phyloP scores from a whole-genome alignment of 2,113 vertebrate genomes.

The Actenoides hombroni region DNA sequence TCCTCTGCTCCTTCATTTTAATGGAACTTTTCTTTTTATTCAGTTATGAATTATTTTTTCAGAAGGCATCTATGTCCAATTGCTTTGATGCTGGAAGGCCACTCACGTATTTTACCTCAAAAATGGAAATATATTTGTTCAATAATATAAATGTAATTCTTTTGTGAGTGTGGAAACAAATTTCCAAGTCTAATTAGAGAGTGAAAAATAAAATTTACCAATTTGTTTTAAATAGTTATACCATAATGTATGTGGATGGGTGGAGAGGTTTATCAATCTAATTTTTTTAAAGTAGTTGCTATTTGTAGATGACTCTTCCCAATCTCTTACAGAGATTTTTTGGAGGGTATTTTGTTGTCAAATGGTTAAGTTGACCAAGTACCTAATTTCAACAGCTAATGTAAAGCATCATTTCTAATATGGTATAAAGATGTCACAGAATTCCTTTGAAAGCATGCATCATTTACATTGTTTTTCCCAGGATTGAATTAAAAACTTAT shows the following conservation, averaged over 20 bases:
- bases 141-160: neutral
- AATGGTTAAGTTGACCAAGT: neutral
- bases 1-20: neutral
- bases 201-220: neutral
- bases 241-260: neutral
- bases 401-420: neutral
- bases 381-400: neutral
- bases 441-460: neutral
- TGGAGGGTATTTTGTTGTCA: neutral
- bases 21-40: neutral
- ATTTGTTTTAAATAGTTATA: neutral
- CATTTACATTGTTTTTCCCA: neutral
- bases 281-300: neutral
- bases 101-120: neutral
- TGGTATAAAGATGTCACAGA: neutral
- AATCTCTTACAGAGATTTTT: neutral
- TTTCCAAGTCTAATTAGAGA: neutral
- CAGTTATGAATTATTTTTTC: neutral
- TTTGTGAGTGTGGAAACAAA: neutral
- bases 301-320: neutral
- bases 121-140: neutral
- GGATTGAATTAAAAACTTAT: neutral
- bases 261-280: rapidly evolving
- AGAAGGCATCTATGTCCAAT: neutral
- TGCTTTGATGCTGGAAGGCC: neutral